Conservation (phyloP, 2,888 invertebrate genomes). For the Brenthis ino region DNA sequence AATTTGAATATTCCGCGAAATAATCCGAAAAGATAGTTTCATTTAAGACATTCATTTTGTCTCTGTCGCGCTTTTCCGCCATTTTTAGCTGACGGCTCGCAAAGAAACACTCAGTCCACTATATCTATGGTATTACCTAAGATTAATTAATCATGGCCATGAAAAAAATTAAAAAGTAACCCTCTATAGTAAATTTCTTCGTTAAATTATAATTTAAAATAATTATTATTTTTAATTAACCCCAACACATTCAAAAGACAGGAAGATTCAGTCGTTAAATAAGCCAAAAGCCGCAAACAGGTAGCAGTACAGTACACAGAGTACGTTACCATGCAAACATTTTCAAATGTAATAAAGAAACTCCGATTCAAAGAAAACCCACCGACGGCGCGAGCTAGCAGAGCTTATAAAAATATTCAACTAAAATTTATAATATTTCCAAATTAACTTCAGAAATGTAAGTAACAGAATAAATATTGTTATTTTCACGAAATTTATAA, state of each 20-base stretch:
- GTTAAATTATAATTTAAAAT: no score
- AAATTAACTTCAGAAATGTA: slow-evolving; percentile 12
- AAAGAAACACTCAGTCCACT: no score
- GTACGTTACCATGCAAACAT: slow-evolving; percentile 27
- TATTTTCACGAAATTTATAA: slow-evolving; percentile 5
- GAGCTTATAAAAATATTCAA: slow-evolving; percentile 10
- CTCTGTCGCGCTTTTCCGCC: no score
- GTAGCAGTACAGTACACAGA: slow-evolving; percentile 8
- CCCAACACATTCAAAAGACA: slow-evolving; percentile 6
- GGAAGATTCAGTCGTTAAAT: slow-evolving; percentile 12
- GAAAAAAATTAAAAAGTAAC: no score
- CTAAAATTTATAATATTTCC: slow-evolving; percentile 16
- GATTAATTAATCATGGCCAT: no score
- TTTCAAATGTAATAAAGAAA: slow-evolving; percentile 26
- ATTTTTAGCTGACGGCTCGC: no score
- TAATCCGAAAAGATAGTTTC: no score
- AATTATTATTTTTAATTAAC: neutral
- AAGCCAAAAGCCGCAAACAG: slow-evolving; percentile 8
- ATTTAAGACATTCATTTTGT: no score
- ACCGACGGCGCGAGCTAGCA: slow-evolving; percentile 14
- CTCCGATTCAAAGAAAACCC: slow-evolving; percentile 30
- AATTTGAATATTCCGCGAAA: no score
- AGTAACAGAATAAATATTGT: slow-evolving; percentile 1
- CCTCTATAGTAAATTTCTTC: no score
- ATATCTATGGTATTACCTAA: no score